Conservation (phyloP, 2,113 vertebrate species). For the Megalops atlanticus region DNA sequence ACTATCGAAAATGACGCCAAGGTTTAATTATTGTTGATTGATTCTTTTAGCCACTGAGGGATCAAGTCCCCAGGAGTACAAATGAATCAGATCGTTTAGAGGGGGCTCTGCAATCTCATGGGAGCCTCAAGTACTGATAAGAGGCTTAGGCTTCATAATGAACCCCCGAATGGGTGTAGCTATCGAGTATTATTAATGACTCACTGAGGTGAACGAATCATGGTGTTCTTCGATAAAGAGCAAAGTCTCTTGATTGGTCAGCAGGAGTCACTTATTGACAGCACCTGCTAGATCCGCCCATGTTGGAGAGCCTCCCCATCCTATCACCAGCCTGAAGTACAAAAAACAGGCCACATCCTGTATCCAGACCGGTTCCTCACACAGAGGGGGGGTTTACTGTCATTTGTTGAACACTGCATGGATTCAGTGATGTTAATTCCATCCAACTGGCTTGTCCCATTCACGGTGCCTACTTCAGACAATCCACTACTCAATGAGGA, state of each 20-base stretch:
- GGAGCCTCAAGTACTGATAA: slow-evolving; percentile 56
- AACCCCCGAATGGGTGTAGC: not conserved
- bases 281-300: too few species aligned
- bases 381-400: too few species aligned
- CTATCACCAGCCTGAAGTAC: too few species aligned
- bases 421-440: too few species aligned
- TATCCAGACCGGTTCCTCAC: too few species aligned
- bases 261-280: not conserved
- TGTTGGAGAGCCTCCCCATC: too few species aligned
- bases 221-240: not conserved
- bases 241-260: not conserved
- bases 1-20: slow-evolving; percentile 37
- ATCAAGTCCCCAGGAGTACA: not conserved
- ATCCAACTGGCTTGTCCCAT: too few species aligned
- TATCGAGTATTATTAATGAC: not conserved
- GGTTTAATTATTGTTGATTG: slow-evolving; percentile 37
- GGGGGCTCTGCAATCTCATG: not conserved
- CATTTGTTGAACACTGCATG: too few species aligned
- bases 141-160: slow-evolving; percentile 17
- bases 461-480: too few species aligned
- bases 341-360: too few species aligned
- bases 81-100: not conserved
- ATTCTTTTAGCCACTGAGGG: slow-evolving; percentile 30
- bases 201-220: not conserved
- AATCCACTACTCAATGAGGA: too few species aligned